Base-by-base conservation (phyloP, 2,888 invertebrate species). In the Galerucella pusilla region DNA sequence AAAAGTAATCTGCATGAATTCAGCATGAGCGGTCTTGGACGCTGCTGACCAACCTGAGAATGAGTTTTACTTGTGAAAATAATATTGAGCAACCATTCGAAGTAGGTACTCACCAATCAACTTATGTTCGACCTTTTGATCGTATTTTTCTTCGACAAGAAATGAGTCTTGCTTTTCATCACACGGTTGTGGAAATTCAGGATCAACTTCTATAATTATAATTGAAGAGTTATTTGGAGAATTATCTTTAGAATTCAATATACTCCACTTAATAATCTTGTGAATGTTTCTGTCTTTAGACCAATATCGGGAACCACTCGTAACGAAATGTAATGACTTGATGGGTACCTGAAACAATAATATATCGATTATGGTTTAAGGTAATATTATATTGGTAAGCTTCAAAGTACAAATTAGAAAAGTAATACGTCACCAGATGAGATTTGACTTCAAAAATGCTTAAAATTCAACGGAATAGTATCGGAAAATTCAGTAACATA, bases 1-100 rank as follows among this genome's bases (percentile, higher is more conserved):
- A 28, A 35, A 61, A 14, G 61, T 6, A 7, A 35, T 16, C n/a
- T 35, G 28, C 35, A 61, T 14, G 14, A 35, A 35, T 35, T 61
- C 61, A 25, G 35, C 61, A 35, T 61, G 14, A 28, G 61, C 61
- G 5, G 6, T 35, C 14, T 61, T 61, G 11, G 28, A 35, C 9
- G 61, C 61, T 14, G 61, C n/a, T 35, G 61, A 61, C 61, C 61
- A 61, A 61, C 61, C 61, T 61, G 12, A 28, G 2, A 61, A 61
- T 3, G 9, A 49, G 14, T 49, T 12, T 49, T 1, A 6, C 1
- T 42, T 42, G 1, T 1, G 1, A 35, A 42, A 42, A 42, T 42
- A 9, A 42, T 42, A 42, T 42, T 42, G 0, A 9, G 7, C 5
- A 42, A 42, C 35, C 6, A 35, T 6, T 35, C 35, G 35, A 35